Percentiles rank a stretch among this genome's conserved stretches.
Evolutionary conservation across 2,797 vertebrate genomes (phyloP).

Genomic region (Chromobotia macracanthus): DNA sequence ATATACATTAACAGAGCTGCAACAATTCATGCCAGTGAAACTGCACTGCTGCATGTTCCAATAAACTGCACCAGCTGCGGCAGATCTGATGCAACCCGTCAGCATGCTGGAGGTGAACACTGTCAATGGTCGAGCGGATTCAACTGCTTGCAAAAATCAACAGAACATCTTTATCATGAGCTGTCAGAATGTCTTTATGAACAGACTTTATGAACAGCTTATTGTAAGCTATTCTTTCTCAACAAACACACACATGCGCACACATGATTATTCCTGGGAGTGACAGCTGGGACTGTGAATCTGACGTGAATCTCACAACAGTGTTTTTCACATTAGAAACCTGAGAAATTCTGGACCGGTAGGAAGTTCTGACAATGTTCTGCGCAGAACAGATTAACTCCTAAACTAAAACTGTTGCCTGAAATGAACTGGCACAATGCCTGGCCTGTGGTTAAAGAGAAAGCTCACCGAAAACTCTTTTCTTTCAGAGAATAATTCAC

Average conservation of each 20-base stretch:
- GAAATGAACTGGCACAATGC: neutral
- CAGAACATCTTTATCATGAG: constrained; percentile 3
- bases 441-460: neutral
- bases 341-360: constrained; percentile 22
- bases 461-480: neutral
- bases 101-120: neutral
- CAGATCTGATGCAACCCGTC: constrained; percentile 14
- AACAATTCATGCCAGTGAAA: neutral
- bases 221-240: neutral
- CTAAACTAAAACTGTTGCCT: neutral
- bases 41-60: neutral
- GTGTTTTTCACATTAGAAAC: constrained; percentile 38
- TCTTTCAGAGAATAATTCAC: neutral
- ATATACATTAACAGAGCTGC: neutral
- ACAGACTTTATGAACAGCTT: no score
- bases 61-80: neutral
- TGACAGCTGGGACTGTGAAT: neutral
- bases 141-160: constrained; percentile 15
- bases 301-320: neutral
- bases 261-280: neutral
- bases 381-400: neutral
- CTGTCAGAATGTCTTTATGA: constrained; percentile 4
- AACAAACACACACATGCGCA: neutral
- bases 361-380: constrained; percentile 6
- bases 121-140: constrained; percentile 6